Evolutionary conservation across 2,888 invertebrate genomes (phyloP).

Genomic region (Hymenopus coronatus): DNA sequence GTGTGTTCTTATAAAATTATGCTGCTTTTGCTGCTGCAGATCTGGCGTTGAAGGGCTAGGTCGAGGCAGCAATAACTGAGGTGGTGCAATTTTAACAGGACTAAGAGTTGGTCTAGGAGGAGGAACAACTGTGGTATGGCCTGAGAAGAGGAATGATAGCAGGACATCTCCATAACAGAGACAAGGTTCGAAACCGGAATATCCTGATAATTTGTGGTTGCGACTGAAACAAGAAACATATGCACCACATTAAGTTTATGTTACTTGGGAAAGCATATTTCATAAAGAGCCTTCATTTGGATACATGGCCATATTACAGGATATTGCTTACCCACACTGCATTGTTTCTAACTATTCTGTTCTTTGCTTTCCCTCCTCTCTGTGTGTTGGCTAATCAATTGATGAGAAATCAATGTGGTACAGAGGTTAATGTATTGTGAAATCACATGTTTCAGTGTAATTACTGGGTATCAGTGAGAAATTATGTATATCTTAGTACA

Average conservation of each 20-base stretch:
- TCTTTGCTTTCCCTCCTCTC: too few species aligned
- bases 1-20: conserved; percentile 83
- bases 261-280: not conserved
- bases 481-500: too few species aligned
- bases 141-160: conserved; percentile 65
- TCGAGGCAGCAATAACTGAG: not conserved
- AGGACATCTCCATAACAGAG: conserved; percentile 90
- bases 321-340: too few species aligned
- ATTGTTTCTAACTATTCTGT: too few species aligned
- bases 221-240: conserved; percentile 50
- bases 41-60: conserved; percentile 33
- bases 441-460: too few species aligned
- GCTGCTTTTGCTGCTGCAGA: conserved; percentile 45
- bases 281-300: too few species aligned
- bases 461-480: too few species aligned
- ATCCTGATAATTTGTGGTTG: conserved; percentile 63
- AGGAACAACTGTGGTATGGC: conserved; percentile 11
- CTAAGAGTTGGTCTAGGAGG: conserved; percentile 34
- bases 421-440: too few species aligned
- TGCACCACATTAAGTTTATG: not conserved
- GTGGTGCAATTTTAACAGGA: conserved; percentile 20
- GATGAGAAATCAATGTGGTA: too few species aligned
- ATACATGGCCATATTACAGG: too few species aligned
- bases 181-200: conserved; percentile 87
- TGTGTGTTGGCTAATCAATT: too few species aligned